Evolutionary conservation across 2,113 vertebrate species (phyloP), one percentile per base, ranked within the genome.

Genomic region (Odocoileus virginianus): DNA sequence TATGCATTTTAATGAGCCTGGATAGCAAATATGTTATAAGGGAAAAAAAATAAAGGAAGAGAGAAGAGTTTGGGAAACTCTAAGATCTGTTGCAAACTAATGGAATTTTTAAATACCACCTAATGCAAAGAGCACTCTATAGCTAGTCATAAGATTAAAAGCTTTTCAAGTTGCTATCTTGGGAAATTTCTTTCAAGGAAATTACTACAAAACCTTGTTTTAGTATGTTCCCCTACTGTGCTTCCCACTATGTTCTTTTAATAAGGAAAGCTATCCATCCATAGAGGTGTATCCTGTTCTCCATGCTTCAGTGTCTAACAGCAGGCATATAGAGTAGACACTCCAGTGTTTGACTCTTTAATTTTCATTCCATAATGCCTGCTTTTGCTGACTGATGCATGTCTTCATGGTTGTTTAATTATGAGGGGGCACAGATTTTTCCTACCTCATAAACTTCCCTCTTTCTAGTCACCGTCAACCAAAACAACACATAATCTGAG

Each of bases 251-350:
- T 99, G 99, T 98, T 99, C 99, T 99, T 99, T 99, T 99, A 99
- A 99, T 99, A 99, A 99, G 99, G 99, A 99, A 99, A 99, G 99
- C 99, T 99, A 99, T 99, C 99, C 99, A 99, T 99, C 99, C 99
- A 99, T 99, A 99, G 99, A 99, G 99, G 99, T 99, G 99, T 99
- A 99, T 99, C 99, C 99, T 99, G 99, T 99, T 99, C 99, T 99
- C 99, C 99, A 99, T 99, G 99, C 99, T 99, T 99, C 99, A 99
- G 98, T 98, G 99, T 99, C 98, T 99, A 99, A 97, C 99, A 99
- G 99, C 98, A 98, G 99, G 99, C 98, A 98, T 98, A 99, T 99
- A 99, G 97, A 98, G 98, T 98, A 99, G 99, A 99, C 98, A 99
- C 98, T 99, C 52, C 55, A 96, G 99, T 99, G 97, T 99, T 99